These are phyloP conservation scores for Drosophila cardini DNA, from an alignment of 1,140 invertebrate species.

Conservation along the genomic window DNA sequence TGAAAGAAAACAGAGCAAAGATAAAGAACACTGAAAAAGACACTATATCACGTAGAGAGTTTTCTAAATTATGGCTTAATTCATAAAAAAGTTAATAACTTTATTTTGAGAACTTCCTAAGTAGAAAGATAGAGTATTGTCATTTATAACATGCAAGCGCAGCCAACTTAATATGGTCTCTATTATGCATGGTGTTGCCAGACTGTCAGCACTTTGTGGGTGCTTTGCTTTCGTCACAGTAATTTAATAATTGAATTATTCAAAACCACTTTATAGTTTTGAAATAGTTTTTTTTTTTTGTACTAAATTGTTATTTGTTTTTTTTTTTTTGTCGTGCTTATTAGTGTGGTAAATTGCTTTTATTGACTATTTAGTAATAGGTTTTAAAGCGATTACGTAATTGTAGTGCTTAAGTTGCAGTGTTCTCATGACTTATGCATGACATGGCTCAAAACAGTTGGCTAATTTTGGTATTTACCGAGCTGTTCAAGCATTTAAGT, in stretches of 20 bases:
- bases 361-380: conserved; percentile 24
- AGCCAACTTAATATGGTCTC: background rate
- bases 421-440: conserved; percentile 64
- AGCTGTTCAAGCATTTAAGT: conserved; percentile 22
- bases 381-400: conserved; percentile 32
- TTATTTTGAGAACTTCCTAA: too few species aligned
- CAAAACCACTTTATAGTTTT: background rate
- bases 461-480: conserved; percentile 46
- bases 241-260: too few species aligned
- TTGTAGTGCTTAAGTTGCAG: conserved; percentile 21
- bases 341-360: conserved; percentile 20
- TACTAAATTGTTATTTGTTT: conserved; percentile 4
- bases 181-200: background rate
- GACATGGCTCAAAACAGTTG: conserved; percentile 16
- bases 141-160: background rate
- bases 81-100: too few species aligned
- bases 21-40: too few species aligned
- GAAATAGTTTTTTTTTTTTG: background rate
- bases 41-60: too few species aligned
- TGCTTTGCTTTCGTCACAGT: too few species aligned
- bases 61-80: too few species aligned
- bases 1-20: too few species aligned
- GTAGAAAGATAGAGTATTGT: background rate
- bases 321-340: background rate
- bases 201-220: background rate